phyloP scores from a whole-genome alignment of 2,888 invertebrate species.

The Slavum lentiscoides region DNA sequence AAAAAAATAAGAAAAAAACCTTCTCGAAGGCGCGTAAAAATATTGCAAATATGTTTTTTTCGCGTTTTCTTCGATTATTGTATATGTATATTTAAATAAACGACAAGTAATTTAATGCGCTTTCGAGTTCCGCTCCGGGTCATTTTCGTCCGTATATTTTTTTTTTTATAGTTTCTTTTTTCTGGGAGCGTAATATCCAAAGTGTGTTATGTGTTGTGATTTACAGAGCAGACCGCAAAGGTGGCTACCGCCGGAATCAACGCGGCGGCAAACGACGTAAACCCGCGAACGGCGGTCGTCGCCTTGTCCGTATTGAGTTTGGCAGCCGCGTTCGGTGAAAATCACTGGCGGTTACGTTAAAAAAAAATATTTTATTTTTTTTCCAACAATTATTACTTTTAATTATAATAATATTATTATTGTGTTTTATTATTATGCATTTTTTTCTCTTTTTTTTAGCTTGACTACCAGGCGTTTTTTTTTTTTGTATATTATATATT shows the following conservation, averaged over 20 bases:
- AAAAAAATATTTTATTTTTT: background rate
- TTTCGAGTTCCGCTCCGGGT: too few relatives aligned
- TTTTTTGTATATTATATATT: background rate
- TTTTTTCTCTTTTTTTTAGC: background rate
- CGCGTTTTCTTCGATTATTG: too few relatives aligned
- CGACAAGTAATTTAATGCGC: too few relatives aligned
- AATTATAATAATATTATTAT: background rate
- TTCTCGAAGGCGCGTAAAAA: too few relatives aligned
- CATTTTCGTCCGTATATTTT: background rate
- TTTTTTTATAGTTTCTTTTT: background rate
- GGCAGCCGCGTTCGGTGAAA: constrained; percentile 9
- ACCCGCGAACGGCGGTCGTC: background rate
- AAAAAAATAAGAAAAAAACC: too few relatives aligned
- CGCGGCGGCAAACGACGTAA: constrained; percentile 19
- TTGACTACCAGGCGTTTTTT: background rate
- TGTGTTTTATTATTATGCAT: background rate
- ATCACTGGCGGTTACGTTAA: constrained; percentile 33
- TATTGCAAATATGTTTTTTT: too few relatives aligned
- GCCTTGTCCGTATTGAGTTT: constrained; percentile 31
- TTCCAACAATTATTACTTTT: background rate
- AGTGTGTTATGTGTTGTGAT: constrained; percentile 50
- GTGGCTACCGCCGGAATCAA: constrained; percentile 1
- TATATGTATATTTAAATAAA: too few relatives aligned
- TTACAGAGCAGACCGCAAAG: constrained; percentile 41
- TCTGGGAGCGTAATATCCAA: constrained; percentile 42